Percentiles rank a stretch among this genome's conserved stretches.
phyloP scores from a whole-genome alignment of 2,888 invertebrate genomes.

The Tinea pellionella region DNA sequence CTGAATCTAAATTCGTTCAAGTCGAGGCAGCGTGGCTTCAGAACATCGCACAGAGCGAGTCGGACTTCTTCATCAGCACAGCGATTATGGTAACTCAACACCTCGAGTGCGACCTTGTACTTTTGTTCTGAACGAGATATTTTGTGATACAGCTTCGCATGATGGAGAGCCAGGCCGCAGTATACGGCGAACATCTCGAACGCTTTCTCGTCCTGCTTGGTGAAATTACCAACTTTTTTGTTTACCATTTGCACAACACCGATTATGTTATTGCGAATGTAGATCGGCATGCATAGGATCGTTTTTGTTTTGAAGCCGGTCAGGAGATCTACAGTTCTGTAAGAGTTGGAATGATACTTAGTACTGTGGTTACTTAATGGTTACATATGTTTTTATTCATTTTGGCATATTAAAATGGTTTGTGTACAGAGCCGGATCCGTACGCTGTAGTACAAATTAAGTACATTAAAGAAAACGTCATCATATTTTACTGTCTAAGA shows the following conservation, averaged over 20 bases:
- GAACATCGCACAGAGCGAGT: slow-evolving; percentile 28
- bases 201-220: slow-evolving; percentile 79
- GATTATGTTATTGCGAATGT: slow-evolving; percentile 80
- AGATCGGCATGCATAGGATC: slow-evolving; percentile 90
- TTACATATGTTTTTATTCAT: too few relatives aligned
- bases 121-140: slow-evolving; percentile 86
- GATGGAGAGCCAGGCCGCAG: slow-evolving; percentile 86
- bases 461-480: too few relatives aligned
- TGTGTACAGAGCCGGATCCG: too few relatives aligned
- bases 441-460: too few relatives aligned
- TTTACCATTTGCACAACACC: slow-evolving; percentile 92
- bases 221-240: slow-evolving; percentile 70
- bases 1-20: slow-evolving; percentile 76
- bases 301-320: slow-evolving; percentile 78
- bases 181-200: slow-evolving; percentile 88
- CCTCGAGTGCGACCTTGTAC: slow-evolving; percentile 83
- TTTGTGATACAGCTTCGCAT: slow-evolving; percentile 86
- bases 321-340: slow-evolving; percentile 72
- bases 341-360: too few relatives aligned
- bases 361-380: too few relatives aligned
- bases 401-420: too few relatives aligned
- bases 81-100: slow-evolving; percentile 85
- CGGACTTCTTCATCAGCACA: slow-evolving; percentile 79
- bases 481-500: too few relatives aligned
- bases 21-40: not conserved